Percentiles rank a stretch among this genome's conserved stretches.
These are phyloP conservation scores for Choristoneura fumiferana DNA, from an alignment of 1,140 invertebrate genomes.

Conservation along the genomic window DNA sequence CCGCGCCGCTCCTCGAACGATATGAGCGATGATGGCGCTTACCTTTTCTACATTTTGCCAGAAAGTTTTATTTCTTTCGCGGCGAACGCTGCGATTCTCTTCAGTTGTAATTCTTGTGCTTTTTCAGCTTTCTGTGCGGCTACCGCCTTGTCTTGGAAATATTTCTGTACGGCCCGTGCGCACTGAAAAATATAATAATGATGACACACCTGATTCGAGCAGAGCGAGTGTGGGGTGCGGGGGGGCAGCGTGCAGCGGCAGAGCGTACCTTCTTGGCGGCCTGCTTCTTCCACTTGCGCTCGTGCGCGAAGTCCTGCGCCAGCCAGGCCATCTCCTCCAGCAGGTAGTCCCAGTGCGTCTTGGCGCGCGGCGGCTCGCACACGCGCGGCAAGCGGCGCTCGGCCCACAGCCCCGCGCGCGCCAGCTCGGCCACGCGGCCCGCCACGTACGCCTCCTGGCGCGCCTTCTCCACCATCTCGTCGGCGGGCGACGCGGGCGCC, in stretches of 20 bases:
- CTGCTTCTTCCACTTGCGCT: constrained; percentile 98
- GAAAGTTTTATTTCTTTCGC: constrained; percentile 96
- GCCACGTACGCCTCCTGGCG: constrained; percentile 97
- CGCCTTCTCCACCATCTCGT: constrained; percentile 63
- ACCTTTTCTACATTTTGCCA: constrained; percentile 98
- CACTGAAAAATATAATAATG: constrained; percentile 74
- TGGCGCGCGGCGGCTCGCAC: constrained; percentile 91
- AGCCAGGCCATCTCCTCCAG: constrained; percentile 99
- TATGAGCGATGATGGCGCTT: not conserved
- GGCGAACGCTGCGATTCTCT: constrained; percentile 92
- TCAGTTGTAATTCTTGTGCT: constrained; percentile 91
- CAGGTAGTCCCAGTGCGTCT: constrained; percentile 99
- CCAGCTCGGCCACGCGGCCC: constrained; percentile 92
- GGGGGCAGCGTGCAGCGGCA: too few species aligned
- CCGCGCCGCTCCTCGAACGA: too few species aligned
- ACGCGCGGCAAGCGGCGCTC: constrained; percentile 95
- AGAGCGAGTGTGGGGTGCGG: too few species aligned
- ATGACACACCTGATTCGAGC: too few species aligned
- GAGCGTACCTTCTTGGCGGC: constrained; percentile 90
- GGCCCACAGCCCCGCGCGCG: constrained; percentile 95
- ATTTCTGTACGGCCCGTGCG: constrained; percentile 95
- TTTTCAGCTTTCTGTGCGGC: constrained; percentile 94
- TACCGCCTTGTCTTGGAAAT: constrained; percentile 96
- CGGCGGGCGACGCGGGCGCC: constrained; percentile 55
- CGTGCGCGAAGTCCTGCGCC: constrained; percentile 97